These are phyloP conservation scores for Typhlichthys subterraneus DNA, from an alignment of 2,797 vertebrate species.

Conservation along the genomic window DNA sequence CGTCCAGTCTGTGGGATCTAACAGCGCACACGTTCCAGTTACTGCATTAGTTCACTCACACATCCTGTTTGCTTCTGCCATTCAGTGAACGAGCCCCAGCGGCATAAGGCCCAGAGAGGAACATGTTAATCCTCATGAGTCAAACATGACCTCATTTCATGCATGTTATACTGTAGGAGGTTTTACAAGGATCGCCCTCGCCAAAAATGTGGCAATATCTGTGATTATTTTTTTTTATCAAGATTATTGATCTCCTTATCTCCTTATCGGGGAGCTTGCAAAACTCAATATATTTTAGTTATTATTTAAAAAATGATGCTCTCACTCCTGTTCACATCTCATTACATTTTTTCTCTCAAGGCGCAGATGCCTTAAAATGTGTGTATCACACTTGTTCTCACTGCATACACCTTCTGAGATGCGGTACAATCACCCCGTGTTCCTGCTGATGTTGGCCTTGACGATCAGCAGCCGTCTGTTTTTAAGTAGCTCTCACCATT, in stretches of 20 bases:
- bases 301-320: slow-evolving; percentile 3
- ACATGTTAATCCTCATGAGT: too few relatives aligned
- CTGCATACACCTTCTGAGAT: slow-evolving; percentile 49
- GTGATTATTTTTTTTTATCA: too few relatives aligned
- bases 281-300: slow-evolving; percentile 13
- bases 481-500: slow-evolving; percentile 21
- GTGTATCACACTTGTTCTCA: slow-evolving; percentile 9
- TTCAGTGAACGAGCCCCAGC: too few relatives aligned
- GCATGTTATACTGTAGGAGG: too few relatives aligned
- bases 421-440: neutral
- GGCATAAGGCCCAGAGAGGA: too few relatives aligned
- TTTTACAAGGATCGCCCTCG: too few relatives aligned
- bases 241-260: too few relatives aligned
- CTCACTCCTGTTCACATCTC: slow-evolving; percentile 22
- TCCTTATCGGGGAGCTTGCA: slow-evolving; percentile 24
- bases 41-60: slow-evolving; percentile 11
- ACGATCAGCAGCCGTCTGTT: slow-evolving; percentile 9
- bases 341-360: slow-evolving; percentile 35
- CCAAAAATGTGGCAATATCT: too few relatives aligned
- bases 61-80: neutral
- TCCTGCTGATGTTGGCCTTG: slow-evolving; percentile 15
- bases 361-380: slow-evolving; percentile 55
- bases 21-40: slow-evolving; percentile 51
- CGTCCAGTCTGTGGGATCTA: slow-evolving; percentile 44
- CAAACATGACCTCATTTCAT: too few relatives aligned